Percentiles rank a stretch among this genome's conserved stretches.
These are phyloP conservation scores for Melitaea athalia DNA, from an alignment of 2,888 invertebrate genomes.

Conservation along the genomic window DNA sequence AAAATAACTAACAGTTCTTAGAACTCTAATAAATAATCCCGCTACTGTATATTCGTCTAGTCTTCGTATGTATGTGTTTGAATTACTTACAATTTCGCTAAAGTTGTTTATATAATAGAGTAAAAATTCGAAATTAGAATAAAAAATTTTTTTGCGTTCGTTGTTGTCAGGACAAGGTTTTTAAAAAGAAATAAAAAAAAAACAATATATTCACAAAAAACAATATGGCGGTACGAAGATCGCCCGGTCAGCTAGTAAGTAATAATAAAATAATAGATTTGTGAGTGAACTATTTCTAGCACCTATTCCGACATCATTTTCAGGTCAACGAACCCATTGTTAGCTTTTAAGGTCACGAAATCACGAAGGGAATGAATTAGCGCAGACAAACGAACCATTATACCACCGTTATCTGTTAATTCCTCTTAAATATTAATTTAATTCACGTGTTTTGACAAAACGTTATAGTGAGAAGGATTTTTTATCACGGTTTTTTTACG, in stretches of 20 bases:
- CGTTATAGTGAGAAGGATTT: too few relatives aligned
- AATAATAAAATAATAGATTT: background rate
- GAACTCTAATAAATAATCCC: background rate
- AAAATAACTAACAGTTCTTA: constrained; percentile 6
- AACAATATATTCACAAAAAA: too few relatives aligned
- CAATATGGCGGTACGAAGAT: too few relatives aligned
- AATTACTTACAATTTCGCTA: background rate
- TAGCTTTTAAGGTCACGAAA: constrained; percentile 25
- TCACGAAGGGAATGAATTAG: constrained; percentile 15
- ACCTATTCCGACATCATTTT: constrained; percentile 3
- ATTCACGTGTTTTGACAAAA: too few relatives aligned
- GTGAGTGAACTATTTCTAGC: background rate
- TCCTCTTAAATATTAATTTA: background rate
- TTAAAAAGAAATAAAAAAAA: too few relatives aligned
- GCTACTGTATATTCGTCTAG: background rate
- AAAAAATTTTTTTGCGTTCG: too few relatives aligned
- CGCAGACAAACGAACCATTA: background rate
- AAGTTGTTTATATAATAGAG: too few relatives aligned
- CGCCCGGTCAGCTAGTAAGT: too few relatives aligned
- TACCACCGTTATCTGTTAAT: background rate
- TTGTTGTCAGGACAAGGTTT: too few relatives aligned
- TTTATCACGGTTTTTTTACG: too few relatives aligned
- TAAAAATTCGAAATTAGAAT: too few relatives aligned
- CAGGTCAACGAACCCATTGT: constrained; percentile 37
- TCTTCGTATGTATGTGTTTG: too few relatives aligned